Percentiles rank a stretch among this genome's conserved stretches.
phyloP scores from a whole-genome alignment of 2,113 vertebrate species.

The Telmatochromis brichardi region DNA sequence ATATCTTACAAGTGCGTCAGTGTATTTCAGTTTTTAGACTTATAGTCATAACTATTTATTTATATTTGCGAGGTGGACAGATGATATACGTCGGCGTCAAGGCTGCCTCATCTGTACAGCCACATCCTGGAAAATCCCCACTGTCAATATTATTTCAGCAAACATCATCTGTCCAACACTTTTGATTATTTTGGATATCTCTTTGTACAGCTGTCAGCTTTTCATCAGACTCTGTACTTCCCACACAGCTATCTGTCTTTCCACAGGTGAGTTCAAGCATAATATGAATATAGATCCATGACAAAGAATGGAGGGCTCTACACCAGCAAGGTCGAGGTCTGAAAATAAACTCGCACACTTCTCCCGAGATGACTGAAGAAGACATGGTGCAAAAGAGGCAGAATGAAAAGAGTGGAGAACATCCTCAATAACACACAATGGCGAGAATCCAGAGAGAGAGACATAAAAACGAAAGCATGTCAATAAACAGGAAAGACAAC shows the following conservation, averaged over 20 bases:
- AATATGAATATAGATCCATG: neutral
- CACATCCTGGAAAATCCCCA: slow-evolving; percentile 15
- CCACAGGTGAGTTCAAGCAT: neutral
- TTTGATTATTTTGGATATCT: neutral
- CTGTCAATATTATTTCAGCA: slow-evolving; percentile 55
- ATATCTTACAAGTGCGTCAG: neutral
- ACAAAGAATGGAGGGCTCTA: neutral
- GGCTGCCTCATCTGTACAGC: neutral
- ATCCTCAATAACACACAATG: neutral
- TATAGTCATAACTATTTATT: neutral
- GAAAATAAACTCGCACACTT: neutral
- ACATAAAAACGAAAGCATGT: neutral
- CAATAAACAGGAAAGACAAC: neutral
- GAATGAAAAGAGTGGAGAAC: neutral
- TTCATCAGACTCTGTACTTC: neutral
- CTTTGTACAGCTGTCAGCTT: neutral
- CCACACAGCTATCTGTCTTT: neutral
- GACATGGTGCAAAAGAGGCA: neutral
- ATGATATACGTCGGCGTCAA: neutral
- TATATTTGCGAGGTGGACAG: neutral
- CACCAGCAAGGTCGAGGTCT: neutral
- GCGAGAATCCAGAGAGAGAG: neutral
- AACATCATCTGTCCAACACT: slow-evolving; percentile 23
- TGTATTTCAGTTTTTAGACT: neutral
- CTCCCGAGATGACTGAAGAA: neutral